Evolutionary conservation across 1,140 invertebrate species (phyloP).

Genomic region (Drosophila sp.): DNA sequence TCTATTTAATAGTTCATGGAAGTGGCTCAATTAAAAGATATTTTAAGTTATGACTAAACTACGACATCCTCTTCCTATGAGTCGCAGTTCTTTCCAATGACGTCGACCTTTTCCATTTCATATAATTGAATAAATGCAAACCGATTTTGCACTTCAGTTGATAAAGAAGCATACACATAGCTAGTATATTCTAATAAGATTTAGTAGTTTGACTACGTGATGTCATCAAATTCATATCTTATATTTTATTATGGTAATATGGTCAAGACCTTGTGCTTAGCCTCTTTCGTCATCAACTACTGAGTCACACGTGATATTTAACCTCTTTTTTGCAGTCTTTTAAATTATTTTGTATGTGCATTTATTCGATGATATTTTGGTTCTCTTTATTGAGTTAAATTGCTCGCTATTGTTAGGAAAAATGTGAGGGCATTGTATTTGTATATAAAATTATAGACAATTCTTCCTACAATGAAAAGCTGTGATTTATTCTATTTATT

Average conservation of each 20-base stretch:
- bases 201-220: constrained; percentile 2
- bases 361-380: not conserved
- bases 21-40: not conserved
- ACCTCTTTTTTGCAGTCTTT: constrained; percentile 1
- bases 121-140: constrained; percentile 15
- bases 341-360: not conserved
- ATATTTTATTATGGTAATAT: constrained; percentile 18
- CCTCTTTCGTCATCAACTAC: constrained; percentile 6
- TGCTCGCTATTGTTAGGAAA: no score
- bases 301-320: constrained; percentile 19
- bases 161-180: constrained; percentile 13
- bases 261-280: constrained; percentile 7
- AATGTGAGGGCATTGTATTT: no score
- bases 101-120: constrained; percentile 9
- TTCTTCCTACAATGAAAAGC: no score
- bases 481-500: no score
- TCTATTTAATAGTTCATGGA: not conserved
- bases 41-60: not conserved
- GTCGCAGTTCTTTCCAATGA: no score
- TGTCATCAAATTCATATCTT: constrained; percentile 17
- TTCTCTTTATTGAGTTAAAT: no score
- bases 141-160: constrained; percentile 1
- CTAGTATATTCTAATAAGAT: constrained; percentile 6
- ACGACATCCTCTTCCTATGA: not conserved
- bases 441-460: no score